Evolutionary conservation across 2,113 vertebrate species (phyloP).

Genomic region (Mastomys natalensis): DNA sequence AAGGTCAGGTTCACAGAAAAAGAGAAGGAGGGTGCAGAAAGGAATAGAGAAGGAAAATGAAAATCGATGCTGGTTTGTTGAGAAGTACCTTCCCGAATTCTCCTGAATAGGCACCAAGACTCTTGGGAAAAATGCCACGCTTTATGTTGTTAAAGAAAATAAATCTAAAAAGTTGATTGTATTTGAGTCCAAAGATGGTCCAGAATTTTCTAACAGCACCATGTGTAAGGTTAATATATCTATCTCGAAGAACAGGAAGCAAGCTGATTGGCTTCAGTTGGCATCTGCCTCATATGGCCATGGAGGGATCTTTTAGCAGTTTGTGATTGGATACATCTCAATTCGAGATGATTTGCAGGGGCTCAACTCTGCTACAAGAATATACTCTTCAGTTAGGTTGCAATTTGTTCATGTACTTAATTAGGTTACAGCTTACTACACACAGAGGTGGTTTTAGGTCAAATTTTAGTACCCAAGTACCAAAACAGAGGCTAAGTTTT

Average conservation of each 20-base stretch:
- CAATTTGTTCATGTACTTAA: not conserved
- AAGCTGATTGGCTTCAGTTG: not conserved
- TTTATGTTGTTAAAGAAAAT: not conserved
- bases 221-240: not conserved
- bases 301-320: not conserved
- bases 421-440: not conserved
- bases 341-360: not conserved
- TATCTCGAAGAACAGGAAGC: not conserved
- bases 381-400: not conserved
- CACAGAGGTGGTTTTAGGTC: not conserved
- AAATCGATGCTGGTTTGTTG: not conserved
- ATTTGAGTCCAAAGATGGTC: not conserved
- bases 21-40: not conserved
- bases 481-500: not conserved
- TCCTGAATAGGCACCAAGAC: not conserved
- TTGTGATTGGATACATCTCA: not conserved
- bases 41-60: not conserved
- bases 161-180: not conserved
- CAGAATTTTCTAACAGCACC: not conserved
- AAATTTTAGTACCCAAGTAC: not conserved
- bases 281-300: not conserved
- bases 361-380: not conserved
- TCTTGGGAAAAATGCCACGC: not conserved
- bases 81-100: not conserved
- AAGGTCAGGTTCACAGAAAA: not conserved